A percentile compares a stretch with the other conserved stretches of the same genome.
phyloP scores from a whole-genome alignment of 2,797 vertebrate genomes.

The Poecilia velifera region DNA sequence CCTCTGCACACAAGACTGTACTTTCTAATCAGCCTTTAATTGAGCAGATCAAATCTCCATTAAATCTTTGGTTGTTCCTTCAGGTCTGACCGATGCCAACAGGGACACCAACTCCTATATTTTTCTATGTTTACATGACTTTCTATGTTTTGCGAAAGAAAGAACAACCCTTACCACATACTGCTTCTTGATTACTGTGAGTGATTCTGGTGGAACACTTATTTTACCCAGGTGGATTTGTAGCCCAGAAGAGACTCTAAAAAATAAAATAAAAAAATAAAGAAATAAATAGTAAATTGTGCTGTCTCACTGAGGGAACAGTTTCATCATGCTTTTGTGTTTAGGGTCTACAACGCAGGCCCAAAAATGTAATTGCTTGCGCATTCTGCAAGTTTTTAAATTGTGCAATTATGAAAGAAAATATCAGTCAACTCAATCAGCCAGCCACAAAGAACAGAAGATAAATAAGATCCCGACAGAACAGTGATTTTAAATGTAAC shows the following conservation, averaged over 20 bases:
- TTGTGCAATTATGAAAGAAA: constrained; percentile 13
- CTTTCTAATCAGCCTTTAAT: constrained; percentile 41
- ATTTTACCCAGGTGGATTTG: neutral
- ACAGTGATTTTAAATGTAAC: constrained; percentile 53
- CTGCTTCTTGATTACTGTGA: neutral
- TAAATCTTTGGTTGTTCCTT: constrained; percentile 21
- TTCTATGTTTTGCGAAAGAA: neutral
- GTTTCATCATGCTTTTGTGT: constrained; percentile 14
- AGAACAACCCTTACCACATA: neutral
- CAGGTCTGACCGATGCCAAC: constrained; percentile 22
- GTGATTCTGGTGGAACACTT: neutral
- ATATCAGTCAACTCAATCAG: constrained; percentile 15
- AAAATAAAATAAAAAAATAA: neutral
- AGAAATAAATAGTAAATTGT: neutral
- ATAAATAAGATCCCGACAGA: constrained; percentile 44
- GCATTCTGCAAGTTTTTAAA: constrained; percentile 12
- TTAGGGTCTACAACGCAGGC: neutral
- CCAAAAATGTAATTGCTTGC: neutral
- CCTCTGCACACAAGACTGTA: constrained; percentile 39
- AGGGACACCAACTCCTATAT: neutral
- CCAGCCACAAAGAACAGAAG: constrained; percentile 19
- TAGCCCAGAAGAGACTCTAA: neutral
- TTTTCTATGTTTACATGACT: neutral
- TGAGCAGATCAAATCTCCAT: constrained; percentile 46
- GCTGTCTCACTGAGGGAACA: neutral